Conservation (phyloP, 2,888 invertebrate genomes). For the Trichogramma dendrolimi region DNA sequence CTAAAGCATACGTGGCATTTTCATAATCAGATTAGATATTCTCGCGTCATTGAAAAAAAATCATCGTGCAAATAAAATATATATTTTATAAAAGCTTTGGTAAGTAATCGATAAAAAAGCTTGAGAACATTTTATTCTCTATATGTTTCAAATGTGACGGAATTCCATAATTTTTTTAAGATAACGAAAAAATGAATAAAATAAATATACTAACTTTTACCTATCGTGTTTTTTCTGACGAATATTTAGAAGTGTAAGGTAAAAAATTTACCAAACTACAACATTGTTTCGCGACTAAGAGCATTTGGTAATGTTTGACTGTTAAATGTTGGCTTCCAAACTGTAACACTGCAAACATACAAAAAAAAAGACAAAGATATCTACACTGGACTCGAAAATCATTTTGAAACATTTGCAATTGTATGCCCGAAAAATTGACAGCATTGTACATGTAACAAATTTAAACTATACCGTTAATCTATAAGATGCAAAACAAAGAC, state of each 20-base stretch:
- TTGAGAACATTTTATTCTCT: constrained; percentile 9
- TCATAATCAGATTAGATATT: background rate
- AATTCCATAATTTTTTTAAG: constrained; percentile 27
- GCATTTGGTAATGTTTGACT: constrained; percentile 17
- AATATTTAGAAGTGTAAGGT: constrained; percentile 18
- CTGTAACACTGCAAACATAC: background rate
- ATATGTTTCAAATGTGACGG: too few species aligned
- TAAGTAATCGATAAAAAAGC: constrained; percentile 25
- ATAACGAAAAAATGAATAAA: constrained; percentile 18
- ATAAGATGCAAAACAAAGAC: too few species aligned
- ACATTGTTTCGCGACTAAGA: constrained; percentile 8
- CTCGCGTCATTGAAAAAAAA: background rate
- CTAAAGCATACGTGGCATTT: background rate
- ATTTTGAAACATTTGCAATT: too few species aligned
- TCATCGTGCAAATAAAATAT: background rate
- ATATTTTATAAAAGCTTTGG: constrained; percentile 23
- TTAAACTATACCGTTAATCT: too few species aligned
- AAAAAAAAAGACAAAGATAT: background rate
- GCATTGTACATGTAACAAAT: too few species aligned
- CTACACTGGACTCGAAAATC: background rate
- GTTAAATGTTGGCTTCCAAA: constrained; percentile 27
- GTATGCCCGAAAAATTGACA: too few species aligned
- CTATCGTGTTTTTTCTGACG: constrained; percentile 24
- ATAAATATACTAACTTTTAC: constrained; percentile 22
- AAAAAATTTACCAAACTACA: constrained; percentile 7